Evolutionary conservation across 2,888 invertebrate species (phyloP), one percentile per base, ranked within the genome.

Genomic region (Caenorhabditis afra): DNA sequence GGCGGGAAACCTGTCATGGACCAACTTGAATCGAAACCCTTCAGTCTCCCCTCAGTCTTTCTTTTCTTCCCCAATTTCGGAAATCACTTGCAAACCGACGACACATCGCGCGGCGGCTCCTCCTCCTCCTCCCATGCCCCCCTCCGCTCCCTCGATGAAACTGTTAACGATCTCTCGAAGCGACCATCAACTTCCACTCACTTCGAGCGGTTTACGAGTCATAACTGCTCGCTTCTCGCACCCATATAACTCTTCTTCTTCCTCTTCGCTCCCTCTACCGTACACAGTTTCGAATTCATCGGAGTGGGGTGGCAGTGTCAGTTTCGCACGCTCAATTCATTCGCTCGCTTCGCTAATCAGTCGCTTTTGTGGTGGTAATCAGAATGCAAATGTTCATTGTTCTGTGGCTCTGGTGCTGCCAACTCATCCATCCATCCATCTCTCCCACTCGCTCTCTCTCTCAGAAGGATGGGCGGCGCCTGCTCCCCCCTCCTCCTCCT

Each of bases 161-260:
- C 59, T 52, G 52, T 70, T 70, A 62, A 62, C 50, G 70, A 62
- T 61, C 45, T 35, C 41, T 44, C 57, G 22, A 29, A 23, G 29
- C 45, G 16, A 22, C 47, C 47, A 58, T 57, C 49, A 62, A 37
- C 41, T 55, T 65, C 41, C 47, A 61, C 61, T 70, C 70, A 55
- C 55, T 61, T 70, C 70, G 50, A 61, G 70, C 55, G 22, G 53
- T 62, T 70, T 55, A 62, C 44, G 68, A 41, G 29, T 53, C 52
- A 68, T 68, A 68, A 47, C 47, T 16, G 29, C 37, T 53, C 55
- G 18, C 37, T 20, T 70, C 70, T 70, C 59, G 70, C 61, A 55
- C 53, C 39, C 61, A 68, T 62, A 70, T 70, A 62, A 45, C 16
- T n/a, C n/a, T n/a, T n/a, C n/a, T n/a, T n/a, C n/a, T n/a, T n/a